These are phyloP conservation scores for Philonicus albiceps DNA, from an alignment of 2,888 invertebrate species.

Conservation along the genomic window DNA sequence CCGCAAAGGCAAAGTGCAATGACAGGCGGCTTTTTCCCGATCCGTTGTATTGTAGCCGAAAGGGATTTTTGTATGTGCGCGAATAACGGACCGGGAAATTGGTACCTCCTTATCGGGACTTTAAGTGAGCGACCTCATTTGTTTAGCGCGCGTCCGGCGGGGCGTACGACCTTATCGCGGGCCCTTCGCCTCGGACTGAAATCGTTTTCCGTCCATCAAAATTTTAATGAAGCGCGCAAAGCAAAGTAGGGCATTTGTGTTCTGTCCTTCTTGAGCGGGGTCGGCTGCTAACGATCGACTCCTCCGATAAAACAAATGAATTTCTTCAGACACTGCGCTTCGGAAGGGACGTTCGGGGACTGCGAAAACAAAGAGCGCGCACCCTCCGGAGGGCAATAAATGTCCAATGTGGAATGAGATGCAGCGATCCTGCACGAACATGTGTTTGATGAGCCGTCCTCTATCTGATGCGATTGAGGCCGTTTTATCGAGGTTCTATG, in stretches of 20 bases:
- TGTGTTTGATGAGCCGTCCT: slow-evolving; percentile 23
- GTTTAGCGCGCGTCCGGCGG: background rate
- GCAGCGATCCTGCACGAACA: background rate
- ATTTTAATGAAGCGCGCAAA: slow-evolving; percentile 29
- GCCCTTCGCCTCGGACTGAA: background rate
- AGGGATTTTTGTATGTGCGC: background rate
- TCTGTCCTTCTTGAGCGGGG: background rate
- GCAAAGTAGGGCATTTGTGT: slow-evolving; percentile 7
- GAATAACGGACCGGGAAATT: slow-evolving; percentile 15
- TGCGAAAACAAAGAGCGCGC: background rate
- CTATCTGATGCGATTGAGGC: background rate
- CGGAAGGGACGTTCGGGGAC: background rate
- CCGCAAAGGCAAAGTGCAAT: slow-evolving; percentile 22
- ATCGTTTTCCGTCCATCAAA: slow-evolving; percentile 35
- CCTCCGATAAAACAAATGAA: slow-evolving; percentile 30
- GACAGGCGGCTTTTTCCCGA: slow-evolving; percentile 15
- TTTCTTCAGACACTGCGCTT: background rate
- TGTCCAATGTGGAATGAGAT: background rate
- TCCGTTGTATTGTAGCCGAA: background rate
- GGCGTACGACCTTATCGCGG: background rate
- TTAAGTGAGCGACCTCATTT: background rate
- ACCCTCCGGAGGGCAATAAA: slow-evolving; percentile 4
- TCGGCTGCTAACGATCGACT: background rate
- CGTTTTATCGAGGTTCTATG: background rate
- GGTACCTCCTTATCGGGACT: background rate